Conservation (phyloP, 1,140 invertebrate species). For the Acromyrmex charruanus region DNA sequence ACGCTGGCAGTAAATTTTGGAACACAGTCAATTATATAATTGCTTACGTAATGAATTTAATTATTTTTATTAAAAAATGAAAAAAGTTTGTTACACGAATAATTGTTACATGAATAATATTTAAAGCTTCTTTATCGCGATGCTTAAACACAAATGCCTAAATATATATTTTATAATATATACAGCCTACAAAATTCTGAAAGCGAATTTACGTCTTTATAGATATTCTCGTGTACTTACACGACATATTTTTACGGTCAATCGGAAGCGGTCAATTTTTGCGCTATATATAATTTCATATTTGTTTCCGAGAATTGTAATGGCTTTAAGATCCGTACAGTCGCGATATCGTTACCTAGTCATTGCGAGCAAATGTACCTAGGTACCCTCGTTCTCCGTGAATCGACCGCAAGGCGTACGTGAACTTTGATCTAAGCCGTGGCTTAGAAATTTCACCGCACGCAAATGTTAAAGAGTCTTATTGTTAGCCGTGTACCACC, state of each 20-base stretch:
- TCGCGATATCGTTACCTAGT: constrained; percentile 32
- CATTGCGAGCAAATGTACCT: constrained; percentile 48
- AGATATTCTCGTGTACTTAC: constrained; percentile 16
- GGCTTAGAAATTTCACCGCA: constrained; percentile 62
- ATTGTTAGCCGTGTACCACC: background rate
- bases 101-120: background rate
- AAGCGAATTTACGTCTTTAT: constrained; percentile 12
- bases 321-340: background rate
- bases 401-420: constrained; percentile 49
- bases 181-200: no score
- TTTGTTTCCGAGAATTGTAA: constrained; percentile 48
- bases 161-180: background rate
- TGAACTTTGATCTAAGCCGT: constrained; percentile 71
- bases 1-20: no score
- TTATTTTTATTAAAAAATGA: background rate
- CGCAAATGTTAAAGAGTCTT: constrained; percentile 69
- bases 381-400: background rate
- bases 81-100: background rate
- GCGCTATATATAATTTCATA: constrained; percentile 8
- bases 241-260: constrained; percentile 48
- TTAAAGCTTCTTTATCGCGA: background rate
- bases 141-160: background rate
- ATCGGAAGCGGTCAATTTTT: constrained; percentile 47
- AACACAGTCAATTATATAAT: no score
- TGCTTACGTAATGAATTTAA: background rate